Evolutionary conservation across 2,113 vertebrate genomes (phyloP), one percentile per base, ranked within the genome.

Genomic region (Geothlypis trichas): DNA sequence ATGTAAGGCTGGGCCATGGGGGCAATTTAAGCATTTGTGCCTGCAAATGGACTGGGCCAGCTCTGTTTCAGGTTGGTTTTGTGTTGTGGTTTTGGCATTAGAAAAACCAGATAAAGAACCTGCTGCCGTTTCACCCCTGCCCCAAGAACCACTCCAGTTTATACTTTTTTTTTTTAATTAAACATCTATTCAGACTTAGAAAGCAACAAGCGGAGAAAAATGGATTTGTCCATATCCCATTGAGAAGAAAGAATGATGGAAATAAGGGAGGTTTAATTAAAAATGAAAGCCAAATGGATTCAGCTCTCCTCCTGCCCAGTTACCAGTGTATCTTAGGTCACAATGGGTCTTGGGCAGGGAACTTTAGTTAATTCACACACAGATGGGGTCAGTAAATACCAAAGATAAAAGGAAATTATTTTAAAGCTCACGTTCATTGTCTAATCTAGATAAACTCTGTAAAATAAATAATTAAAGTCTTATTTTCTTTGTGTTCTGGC

Each of bases 251-350:
- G 30, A 85, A 24, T 24, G 14, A 27, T 62, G 54, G 57, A 78
- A 90, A 84, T 54, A 62, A 54, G 16, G 49, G 41, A 67, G 68
- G 33, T 13, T 65, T 93, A 93, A 88, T 96, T 93, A 92, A 93
- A 83, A 84, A 47, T n/a, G 39, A 71, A 84, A 93, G 59, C 51
- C 17, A 74, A 55, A 47, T 18, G 26, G 69, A 58, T 94, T 94
- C 57, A 63, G 41, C 31, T 86, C 37, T 77, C 11, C 6, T 51
- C 11, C 55, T 90, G 52, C 51, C 24, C 22, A 13, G 41, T 41
- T 65, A 11, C 37, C 24, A 37, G 44, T 6, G 4, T 33, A 30
- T 47, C 61, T 67, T 37, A 11, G 80, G 39, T 72, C 54, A 74
- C 18, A 55, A 27, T 73, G 31, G 51, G 19, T 61, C 66, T 37